Conservation (phyloP, 2,888 invertebrate species). For the Drosophila lacicola region DNA sequence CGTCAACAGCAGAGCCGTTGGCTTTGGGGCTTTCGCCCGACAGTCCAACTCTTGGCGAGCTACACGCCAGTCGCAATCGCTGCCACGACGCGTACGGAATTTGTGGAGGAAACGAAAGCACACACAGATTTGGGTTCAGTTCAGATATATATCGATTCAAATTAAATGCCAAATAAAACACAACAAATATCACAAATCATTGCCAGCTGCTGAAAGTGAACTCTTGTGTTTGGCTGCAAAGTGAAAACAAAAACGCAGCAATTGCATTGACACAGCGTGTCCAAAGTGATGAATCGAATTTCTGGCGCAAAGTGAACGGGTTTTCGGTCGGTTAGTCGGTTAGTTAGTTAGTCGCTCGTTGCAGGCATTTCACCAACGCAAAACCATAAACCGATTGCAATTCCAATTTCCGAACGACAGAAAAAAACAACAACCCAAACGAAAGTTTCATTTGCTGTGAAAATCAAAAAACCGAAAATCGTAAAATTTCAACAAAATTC, state of each 20-base stretch:
- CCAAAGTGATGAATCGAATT: conserved; percentile 43
- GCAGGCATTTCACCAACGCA: conserved; percentile 64
- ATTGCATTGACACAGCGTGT: conserved; percentile 69
- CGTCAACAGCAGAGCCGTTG: conserved; percentile 46
- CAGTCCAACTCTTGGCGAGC: conserved; percentile 72
- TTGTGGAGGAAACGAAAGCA: conserved; percentile 44
- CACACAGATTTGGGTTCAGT: conserved; percentile 1
- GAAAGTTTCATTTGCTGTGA: conserved; percentile 47
- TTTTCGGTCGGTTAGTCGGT: conserved; percentile 44
- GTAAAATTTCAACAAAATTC: conserved; percentile 22
- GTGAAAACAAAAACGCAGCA: conserved; percentile 51
- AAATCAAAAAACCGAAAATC: conserved; percentile 17
- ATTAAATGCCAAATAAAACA: conserved; percentile 43
- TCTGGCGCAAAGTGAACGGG: conserved; percentile 63
- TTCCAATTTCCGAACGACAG: conserved; percentile 51
- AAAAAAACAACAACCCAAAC: conserved; percentile 52
- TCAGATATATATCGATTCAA: conserved; percentile 36
- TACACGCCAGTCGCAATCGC: conserved; percentile 61
- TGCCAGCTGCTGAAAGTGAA: conserved; percentile 36
- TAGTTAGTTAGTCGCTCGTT: conserved; percentile 25
- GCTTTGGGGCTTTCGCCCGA: conserved; percentile 78
- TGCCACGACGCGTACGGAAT: conserved; percentile 18
- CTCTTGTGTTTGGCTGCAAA: conserved; percentile 24
- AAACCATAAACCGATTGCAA: conserved; percentile 55
- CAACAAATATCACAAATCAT: conserved; percentile 24